phyloP scores from a whole-genome alignment of 2,797 vertebrate species.

The Centroberyx gerrardi region DNA sequence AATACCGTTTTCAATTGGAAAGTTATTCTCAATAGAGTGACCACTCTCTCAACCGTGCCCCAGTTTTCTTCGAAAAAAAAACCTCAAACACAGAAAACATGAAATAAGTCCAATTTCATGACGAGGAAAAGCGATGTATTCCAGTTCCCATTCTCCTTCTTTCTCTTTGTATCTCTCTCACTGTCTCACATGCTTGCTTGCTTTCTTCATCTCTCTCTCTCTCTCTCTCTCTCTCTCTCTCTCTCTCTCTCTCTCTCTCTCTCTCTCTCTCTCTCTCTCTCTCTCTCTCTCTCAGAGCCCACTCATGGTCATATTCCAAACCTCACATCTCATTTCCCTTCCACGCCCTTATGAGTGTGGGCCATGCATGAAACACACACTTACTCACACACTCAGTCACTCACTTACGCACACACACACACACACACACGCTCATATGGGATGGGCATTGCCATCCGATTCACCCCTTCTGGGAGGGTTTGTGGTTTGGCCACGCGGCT shows the following conservation, averaged over 20 bases:
- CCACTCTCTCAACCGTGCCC: background rate
- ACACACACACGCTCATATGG: slow-evolving; percentile 7
- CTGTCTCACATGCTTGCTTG: background rate
- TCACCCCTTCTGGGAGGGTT: slow-evolving; percentile 35
- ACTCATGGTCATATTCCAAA: slow-evolving; percentile 44
- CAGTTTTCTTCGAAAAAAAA: background rate
- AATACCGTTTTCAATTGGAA: slow-evolving; percentile 4
- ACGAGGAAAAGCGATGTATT: slow-evolving; percentile 3
- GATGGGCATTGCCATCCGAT: slow-evolving; percentile 26
- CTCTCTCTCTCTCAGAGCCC: slow-evolving; percentile 27
- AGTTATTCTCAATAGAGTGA: background rate
- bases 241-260: background rate
- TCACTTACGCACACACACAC: background rate
- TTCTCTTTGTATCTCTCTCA: background rate
- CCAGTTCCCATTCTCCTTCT: background rate
- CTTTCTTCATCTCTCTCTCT: slow-evolving; percentile 3
- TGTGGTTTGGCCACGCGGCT: slow-evolving; percentile 77
- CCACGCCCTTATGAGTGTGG: slow-evolving; percentile 40
- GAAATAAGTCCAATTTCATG: background rate
- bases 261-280: slow-evolving; percentile 19
- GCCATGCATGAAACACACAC: background rate
- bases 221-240: slow-evolving; percentile 2
- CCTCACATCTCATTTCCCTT: slow-evolving; percentile 46
- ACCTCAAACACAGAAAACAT: background rate
- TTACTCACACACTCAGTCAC: background rate